Percentiles rank a stretch among this genome's conserved stretches.
phyloP scores from a whole-genome alignment of 2,888 invertebrate species.

The Acronicta alni region DNA sequence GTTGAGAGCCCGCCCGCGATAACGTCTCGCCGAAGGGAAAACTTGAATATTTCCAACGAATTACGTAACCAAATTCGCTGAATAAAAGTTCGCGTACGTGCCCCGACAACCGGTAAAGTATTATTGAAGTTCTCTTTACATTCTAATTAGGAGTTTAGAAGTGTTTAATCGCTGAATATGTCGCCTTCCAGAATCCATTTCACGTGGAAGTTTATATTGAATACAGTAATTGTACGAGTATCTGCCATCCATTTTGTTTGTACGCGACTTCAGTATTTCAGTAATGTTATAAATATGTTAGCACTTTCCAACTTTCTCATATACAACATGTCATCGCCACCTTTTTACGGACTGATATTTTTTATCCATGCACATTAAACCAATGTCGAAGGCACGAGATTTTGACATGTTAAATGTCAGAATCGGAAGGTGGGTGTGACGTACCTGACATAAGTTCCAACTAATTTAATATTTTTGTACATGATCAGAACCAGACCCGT shows the following conservation, averaged over 20 bases:
- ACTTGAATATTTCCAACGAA: slow-evolving; percentile 86
- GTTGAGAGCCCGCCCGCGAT: slow-evolving; percentile 83
- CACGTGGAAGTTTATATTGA: slow-evolving; percentile 62
- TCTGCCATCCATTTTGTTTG: slow-evolving; percentile 46
- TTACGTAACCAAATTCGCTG: slow-evolving; percentile 83
- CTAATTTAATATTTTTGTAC: background rate
- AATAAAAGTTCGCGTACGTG: slow-evolving; percentile 84
- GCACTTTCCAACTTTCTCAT: slow-evolving; percentile 24
- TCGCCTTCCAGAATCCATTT: slow-evolving; percentile 65
- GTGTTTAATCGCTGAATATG: slow-evolving; percentile 73
- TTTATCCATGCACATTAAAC: slow-evolving; percentile 12
- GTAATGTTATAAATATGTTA: slow-evolving; percentile 35
- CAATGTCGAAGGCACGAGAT: background rate
- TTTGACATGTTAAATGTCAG: background rate
- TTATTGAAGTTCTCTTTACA: slow-evolving; percentile 77
- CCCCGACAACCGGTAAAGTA: slow-evolving; percentile 78
- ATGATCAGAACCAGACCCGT: background rate
- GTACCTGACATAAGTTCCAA: slow-evolving; percentile 6
- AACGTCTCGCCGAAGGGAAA: slow-evolving; percentile 86
- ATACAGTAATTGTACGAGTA: slow-evolving; percentile 56
- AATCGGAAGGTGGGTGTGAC: too few relatives aligned
- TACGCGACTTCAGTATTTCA: slow-evolving; percentile 19
- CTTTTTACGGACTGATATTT: slow-evolving; percentile 28
- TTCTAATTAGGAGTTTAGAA: slow-evolving; percentile 79
- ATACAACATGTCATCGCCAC: slow-evolving; percentile 19